Base-by-base conservation (phyloP, 2,797 vertebrate species). In the Girardinus metallicus region DNA sequence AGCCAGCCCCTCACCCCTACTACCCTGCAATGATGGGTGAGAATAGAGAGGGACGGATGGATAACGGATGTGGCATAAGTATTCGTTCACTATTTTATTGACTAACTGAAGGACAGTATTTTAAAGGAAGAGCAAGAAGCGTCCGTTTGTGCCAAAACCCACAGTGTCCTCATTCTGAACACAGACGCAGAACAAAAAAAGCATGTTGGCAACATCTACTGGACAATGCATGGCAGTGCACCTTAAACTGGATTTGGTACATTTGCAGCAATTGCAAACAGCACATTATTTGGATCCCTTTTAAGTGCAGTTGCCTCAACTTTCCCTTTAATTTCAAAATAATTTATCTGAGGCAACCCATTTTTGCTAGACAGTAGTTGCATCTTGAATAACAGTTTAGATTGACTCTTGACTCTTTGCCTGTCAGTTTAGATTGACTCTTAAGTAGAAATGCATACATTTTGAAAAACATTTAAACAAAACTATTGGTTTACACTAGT, bases 201-300 rank as follows among this genome's bases (percentile, higher is more conserved):
- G 82, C 18, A 0, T 80, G 77, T 66, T 44, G 86, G 90, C 91
- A 83, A 36, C 90, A 90, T 85, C 93, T 86, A 49, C 66, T 93
- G 93, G 91, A 79, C 51, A 2, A 39, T n/a, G 73, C 7, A 31
- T 53, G 85, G 29, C 53, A 88, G 7, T 93, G 86, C 93, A 91
- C 1, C 2, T 70, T 76, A 13, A 44, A 34, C 26, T 70, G 12
- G 8, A 31, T 44, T 46, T 31, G 9, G 23, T 18, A 47, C 44
- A 74, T 55, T 10, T 36, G 31, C 13, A 55, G 13, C 39, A 44
- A 71, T 29, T 13, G 16, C 68, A 44, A 71, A 29, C 13, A 15
- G 47, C 6, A 68, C 18, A 16, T 5, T 18, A 36, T 68, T 23
- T 36, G 7, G 46, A 70, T 51, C 36, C 26, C 10, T 49, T 36